Conservation (phyloP, 2,888 invertebrate species). For the Acronicta aceris region DNA sequence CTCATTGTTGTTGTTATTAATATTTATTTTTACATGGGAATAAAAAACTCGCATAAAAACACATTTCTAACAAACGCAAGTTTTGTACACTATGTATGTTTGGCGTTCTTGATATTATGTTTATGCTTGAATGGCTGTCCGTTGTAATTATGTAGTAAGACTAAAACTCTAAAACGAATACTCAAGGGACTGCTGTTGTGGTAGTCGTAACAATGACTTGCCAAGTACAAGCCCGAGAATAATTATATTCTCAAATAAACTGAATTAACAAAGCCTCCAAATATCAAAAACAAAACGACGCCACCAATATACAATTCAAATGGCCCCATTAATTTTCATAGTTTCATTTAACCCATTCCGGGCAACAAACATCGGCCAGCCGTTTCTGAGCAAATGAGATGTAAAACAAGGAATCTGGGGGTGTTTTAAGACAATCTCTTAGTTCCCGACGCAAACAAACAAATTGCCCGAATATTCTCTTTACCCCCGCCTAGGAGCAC, state of each 20-base stretch:
- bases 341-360: constrained; percentile 50
- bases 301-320: constrained; percentile 45
- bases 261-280: neutral
- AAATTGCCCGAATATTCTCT: constrained; percentile 70
- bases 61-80: too few relatives aligned
- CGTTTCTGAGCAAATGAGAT: constrained; percentile 73
- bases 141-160: too few relatives aligned
- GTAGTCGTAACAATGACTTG: too few relatives aligned
- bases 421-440: constrained; percentile 73
- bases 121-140: too few relatives aligned
- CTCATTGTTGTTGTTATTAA: too few relatives aligned
- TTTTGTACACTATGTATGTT: too few relatives aligned
- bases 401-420: constrained; percentile 75
- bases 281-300: constrained; percentile 17
- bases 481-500: constrained; percentile 54
- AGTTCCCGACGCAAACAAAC: constrained; percentile 72
- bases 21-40: too few relatives aligned
- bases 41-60: too few relatives aligned
- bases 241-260: neutral
- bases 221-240: too few relatives aligned
- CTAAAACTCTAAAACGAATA: too few relatives aligned
- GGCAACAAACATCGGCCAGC: constrained; percentile 53
- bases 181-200: too few relatives aligned
- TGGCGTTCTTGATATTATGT: too few relatives aligned
- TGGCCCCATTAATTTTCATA: constrained; percentile 52